These are phyloP conservation scores for Parazoanthus atlanticus DNA, from an alignment of 92 coral and sea anemone species.

Conservation along the genomic window DNA sequence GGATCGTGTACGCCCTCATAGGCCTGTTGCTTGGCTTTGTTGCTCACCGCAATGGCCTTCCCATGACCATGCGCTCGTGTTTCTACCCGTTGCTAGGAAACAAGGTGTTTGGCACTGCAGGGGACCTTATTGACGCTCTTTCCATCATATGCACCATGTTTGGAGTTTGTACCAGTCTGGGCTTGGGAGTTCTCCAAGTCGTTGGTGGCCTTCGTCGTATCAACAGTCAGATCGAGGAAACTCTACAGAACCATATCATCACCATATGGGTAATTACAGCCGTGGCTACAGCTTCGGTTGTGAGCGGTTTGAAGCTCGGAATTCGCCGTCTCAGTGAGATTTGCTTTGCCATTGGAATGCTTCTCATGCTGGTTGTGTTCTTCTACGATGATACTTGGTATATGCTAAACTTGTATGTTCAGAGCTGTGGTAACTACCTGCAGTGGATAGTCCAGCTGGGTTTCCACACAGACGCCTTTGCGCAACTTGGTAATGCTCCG, in stretches of 20 bases:
- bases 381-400: constrained; percentile 93
- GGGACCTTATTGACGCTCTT: constrained; percentile 82
- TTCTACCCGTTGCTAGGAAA: constrained; percentile 88
- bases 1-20: constrained; percentile 89
- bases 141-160: constrained; percentile 87
- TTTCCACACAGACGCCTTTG: constrained; percentile 94
- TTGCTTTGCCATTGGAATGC: constrained; percentile 85
- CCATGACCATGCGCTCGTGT: constrained; percentile 94
- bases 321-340: constrained; percentile 92
- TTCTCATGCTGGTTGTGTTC: constrained; percentile 79
- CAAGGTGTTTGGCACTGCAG: constrained; percentile 76
- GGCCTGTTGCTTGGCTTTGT: constrained; percentile 86
- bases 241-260: constrained; percentile 73
- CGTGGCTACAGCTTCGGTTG: constrained; percentile 83
- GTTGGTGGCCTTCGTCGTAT: constrained; percentile 77
- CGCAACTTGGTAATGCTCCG: constrained; percentile 89
- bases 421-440: constrained; percentile 82
- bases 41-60: constrained; percentile 75
- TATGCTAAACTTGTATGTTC: constrained; percentile 82
- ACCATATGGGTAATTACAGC: constrained; percentile 88
- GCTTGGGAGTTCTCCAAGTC: constrained; percentile 80
- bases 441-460: constrained; percentile 89
- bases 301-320: constrained; percentile 90
- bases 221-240: constrained; percentile 65
- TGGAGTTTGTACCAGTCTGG: constrained; percentile 96